Conservation (phyloP, 35 echinoderm and acorn worm species). For the Ophioderma brevispina region DNA sequence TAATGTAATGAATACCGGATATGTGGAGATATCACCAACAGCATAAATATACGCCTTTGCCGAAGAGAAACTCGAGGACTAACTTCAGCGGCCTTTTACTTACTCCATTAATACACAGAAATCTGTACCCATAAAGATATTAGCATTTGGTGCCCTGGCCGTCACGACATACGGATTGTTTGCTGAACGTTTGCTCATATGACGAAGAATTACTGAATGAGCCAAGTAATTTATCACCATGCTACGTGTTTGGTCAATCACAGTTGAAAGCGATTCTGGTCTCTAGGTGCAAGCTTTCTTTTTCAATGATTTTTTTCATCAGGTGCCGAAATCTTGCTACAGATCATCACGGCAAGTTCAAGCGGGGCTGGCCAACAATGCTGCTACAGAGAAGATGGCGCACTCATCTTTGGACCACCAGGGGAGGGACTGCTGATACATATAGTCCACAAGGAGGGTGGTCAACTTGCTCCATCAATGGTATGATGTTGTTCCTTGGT, state of each 20-base stretch:
- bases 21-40: not conserved
- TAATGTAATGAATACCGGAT: slow-evolving; percentile 28
- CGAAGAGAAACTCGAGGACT: not conserved
- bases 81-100: not conserved
- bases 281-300: not conserved
- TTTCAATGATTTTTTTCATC: slow-evolving; percentile 21
- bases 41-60: slow-evolving; percentile 1
- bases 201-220: not conserved
- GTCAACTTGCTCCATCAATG: slow-evolving; percentile 8
- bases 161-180: not conserved
- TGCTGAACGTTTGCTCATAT: not conserved
- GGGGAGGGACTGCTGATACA: slow-evolving; percentile 33
- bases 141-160: not conserved
- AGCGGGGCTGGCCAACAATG: slow-evolving; percentile 54
- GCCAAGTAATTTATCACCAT: slow-evolving; percentile 21
- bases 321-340: slow-evolving; percentile 28
- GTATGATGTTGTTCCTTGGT: slow-evolving; percentile 62
- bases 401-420: slow-evolving; percentile 44
- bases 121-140: not conserved
- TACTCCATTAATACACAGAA: not conserved
- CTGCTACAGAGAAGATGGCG: slow-evolving; percentile 53
- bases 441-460: not conserved
- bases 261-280: slow-evolving; percentile 11
- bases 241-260: slow-evolving; percentile 43
- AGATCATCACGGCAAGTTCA: slow-evolving; percentile 1